A percentile compares a stretch with the other conserved stretches of the same genome.
These are phyloP conservation scores for Vidua macroura DNA, from an alignment of 2,113 vertebrate genomes.

Conservation along the genomic window DNA sequence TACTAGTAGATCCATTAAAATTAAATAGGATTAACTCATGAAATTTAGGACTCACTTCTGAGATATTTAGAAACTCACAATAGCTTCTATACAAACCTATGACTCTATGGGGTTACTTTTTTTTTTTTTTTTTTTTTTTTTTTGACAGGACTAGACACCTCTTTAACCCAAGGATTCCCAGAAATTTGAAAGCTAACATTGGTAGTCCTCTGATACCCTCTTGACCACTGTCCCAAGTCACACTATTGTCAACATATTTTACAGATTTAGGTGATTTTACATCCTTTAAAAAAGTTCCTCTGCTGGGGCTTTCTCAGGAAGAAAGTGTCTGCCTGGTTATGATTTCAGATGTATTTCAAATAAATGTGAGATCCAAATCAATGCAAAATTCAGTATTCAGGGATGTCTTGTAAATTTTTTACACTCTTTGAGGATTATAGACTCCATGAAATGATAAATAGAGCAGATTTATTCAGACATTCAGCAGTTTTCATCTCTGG, in stretches of 20 bases:
- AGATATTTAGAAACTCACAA: not conserved
- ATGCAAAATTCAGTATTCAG: not conserved
- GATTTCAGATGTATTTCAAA: conserved; percentile 29
- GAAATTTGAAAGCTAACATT: not conserved
- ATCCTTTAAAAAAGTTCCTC: not conserved
- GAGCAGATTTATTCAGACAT: not conserved
- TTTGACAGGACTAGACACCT: not conserved
- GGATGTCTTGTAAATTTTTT: not conserved
- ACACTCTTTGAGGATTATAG: not conserved
- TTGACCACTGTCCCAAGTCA: not conserved
- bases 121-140: not conserved
- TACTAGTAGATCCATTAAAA: conserved; percentile 9
- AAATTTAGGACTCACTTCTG: not conserved
- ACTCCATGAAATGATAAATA: not conserved
- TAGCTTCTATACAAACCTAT: not conserved
- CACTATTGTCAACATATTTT: not conserved
- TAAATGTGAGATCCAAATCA: not conserved
- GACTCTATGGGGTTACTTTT: not conserved
- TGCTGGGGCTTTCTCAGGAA: not conserved
- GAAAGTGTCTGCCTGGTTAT: not conserved
- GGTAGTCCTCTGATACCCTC: not conserved
- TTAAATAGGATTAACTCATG: not conserved
- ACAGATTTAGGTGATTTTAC: not conserved
- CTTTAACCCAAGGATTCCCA: not conserved
- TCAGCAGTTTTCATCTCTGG: not conserved